Percentiles rank a stretch among this genome's conserved stretches.
These are phyloP conservation scores for Ectropis grisescens DNA, from an alignment of 1,140 invertebrate genomes.

Conservation along the genomic window DNA sequence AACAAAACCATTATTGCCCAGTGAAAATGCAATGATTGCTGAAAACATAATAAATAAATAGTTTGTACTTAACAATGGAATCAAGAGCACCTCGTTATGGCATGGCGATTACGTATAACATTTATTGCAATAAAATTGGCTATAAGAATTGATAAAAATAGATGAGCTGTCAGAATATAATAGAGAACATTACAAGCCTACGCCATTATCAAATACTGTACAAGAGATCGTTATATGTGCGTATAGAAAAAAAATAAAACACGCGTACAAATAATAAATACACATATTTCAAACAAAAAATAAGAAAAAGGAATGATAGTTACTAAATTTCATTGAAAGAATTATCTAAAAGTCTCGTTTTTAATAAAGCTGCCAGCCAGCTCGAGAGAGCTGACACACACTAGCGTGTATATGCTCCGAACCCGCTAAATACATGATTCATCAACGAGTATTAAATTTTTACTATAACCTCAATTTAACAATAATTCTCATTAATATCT, in stretches of 20 bases:
- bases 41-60: conserved; percentile 6
- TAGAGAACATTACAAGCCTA: too few species aligned
- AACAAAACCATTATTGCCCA: too few species aligned
- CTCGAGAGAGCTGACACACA: too few species aligned
- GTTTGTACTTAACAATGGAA: conserved; percentile 23
- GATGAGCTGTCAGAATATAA: too few species aligned
- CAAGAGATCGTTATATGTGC: conserved; percentile 21
- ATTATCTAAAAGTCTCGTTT: too few species aligned
- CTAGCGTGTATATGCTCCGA: conserved; percentile 18
- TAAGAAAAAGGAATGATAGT: conserved; percentile 10
- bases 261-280: conserved; percentile 1
- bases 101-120: conserved; percentile 9
- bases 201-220: conserved; percentile 9
- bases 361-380: too few species aligned
- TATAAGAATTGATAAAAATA: too few species aligned
- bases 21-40: too few species aligned
- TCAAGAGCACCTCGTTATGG: conserved; percentile 22
- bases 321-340: neutral
- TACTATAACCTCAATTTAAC: conserved; percentile 58
- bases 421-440: conserved; percentile 39
- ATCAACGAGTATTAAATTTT: conserved; percentile 66
- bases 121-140: conserved; percentile 1
- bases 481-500: conserved; percentile 51
- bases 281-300: conserved; percentile 6
- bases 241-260: conserved; percentile 9